Evolutionary conservation across 2,797 vertebrate genomes (phyloP).

Genomic region (Bradypodion ventrale): DNA sequence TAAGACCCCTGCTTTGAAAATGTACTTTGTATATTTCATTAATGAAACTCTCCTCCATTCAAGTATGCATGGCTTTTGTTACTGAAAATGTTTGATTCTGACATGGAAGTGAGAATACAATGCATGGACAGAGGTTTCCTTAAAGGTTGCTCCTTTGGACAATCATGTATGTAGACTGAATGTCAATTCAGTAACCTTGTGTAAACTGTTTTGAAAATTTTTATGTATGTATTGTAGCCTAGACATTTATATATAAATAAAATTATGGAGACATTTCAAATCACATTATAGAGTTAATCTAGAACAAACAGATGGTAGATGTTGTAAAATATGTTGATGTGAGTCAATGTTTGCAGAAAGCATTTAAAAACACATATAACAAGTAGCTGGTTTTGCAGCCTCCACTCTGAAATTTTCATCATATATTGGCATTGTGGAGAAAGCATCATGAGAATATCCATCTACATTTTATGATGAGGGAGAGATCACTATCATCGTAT

Average conservation of each 20-base stretch:
- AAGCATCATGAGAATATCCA: too few species aligned
- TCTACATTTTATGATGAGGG: not conserved
- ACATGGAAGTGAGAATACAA: constrained; percentile 20
- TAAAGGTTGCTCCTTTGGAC: constrained; percentile 10
- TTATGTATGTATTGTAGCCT: constrained; percentile 55
- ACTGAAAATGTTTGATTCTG: constrained; percentile 17
- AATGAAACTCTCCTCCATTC: not conserved
- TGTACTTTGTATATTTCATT: constrained; percentile 13
- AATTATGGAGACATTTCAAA: constrained; percentile 64
- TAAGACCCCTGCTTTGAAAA: constrained; percentile 35
- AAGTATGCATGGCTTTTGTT: constrained; percentile 8
- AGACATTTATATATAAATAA: constrained; percentile 70
- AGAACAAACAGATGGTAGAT: constrained; percentile 52
- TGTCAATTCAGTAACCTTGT: constrained; percentile 14
- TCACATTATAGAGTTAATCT: constrained; percentile 55
- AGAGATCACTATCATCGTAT: not conserved
- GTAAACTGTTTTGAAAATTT: constrained; percentile 47
- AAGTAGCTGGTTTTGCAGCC: not conserved
- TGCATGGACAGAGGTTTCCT: constrained; percentile 4
- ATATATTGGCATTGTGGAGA: not conserved
- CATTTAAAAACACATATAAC: constrained; percentile 17
- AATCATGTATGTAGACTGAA: constrained; percentile 32
- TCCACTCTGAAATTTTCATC: not conserved
- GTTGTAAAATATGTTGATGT: constrained; percentile 46
- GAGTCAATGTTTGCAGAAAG: constrained; percentile 25